Base-by-base conservation (phyloP, 1,140 invertebrate species). In the Drosophila nebulosa region DNA sequence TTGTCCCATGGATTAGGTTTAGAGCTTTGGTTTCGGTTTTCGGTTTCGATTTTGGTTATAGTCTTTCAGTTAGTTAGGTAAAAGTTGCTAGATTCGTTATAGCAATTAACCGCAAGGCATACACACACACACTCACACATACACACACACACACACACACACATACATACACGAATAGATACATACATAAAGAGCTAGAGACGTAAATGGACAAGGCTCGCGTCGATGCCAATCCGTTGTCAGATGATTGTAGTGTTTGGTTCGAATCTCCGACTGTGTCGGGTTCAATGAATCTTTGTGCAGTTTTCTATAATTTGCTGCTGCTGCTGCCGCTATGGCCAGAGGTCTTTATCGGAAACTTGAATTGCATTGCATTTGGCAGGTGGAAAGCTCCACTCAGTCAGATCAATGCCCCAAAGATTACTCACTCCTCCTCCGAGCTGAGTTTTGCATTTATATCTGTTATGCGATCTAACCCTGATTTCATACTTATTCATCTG, bases 21-120 rank as follows among this genome's bases (percentile, higher is more conserved):
- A 32, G 18, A 12, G 53, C 36, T 74, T 53, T 56, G 58, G 67
- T 61, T 66, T 59, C 58, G 65, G 59, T 69, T 60, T 68, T 78
- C 62, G 69, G 51, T 56, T 64, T 18, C 46, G 27, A 24, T 64
- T 63, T 42, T 56, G 66, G 72, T 51, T 39, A 63, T 79, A 42
- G 72, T 71, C 69, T 36, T 42, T 62, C 30, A 39, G 42, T 65
- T 67, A 46, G 72, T 65, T 69, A 46, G 72, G 78, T 86, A 88
- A 88, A 88, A 88, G 83, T 79, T 76, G 75, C 78, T 77, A 88
- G 83, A 86, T 86, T 88, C 83, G 83, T 67, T 75, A 88, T 78
- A 88, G 83, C 83, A 88, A 88, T 88, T 88, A 88, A 78, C 72
- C 76, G 66, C 39, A 64, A 65, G 64, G 46, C 64, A 50, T 14